Evolutionary conservation across 2,113 vertebrate genomes (phyloP).

Genomic region (Albula glossodonta): DNA sequence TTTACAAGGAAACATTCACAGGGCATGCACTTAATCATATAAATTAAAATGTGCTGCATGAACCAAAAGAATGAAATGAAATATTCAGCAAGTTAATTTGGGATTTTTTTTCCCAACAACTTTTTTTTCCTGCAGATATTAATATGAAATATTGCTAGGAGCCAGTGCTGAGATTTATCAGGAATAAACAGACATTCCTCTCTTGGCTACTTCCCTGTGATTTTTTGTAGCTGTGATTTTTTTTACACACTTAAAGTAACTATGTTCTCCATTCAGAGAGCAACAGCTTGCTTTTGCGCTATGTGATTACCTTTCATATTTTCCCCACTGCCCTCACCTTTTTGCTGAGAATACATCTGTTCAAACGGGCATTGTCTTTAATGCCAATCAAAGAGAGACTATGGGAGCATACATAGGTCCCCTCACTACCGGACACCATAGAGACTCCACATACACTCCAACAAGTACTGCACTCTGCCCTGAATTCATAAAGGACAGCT

Average conservation of each 20-base stretch:
- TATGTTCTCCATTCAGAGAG: conserved; percentile 47
- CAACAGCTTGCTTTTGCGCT: conserved; percentile 32
- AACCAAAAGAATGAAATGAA: conserved; percentile 37
- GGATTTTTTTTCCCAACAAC: conserved; percentile 23
- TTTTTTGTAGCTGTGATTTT: conserved; percentile 41
- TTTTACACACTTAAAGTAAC: conserved; percentile 43
- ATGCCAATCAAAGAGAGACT: background rate
- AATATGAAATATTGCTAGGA: conserved; percentile 48
- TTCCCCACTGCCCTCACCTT: background rate
- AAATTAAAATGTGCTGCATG: conserved; percentile 49
- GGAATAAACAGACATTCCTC: conserved; percentile 58
- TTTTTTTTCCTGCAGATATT: conserved; percentile 50
- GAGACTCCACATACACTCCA: background rate
- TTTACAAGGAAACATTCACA: conserved; percentile 40
- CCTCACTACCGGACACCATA: background rate
- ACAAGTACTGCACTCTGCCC: background rate
- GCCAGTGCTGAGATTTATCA: conserved; percentile 61
- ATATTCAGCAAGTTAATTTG: conserved; percentile 49
- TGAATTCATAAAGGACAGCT: background rate
- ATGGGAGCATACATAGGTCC: background rate
- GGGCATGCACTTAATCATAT: conserved; percentile 44
- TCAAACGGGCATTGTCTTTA: background rate
- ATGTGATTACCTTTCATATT: background rate
- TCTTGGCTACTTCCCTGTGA: conserved; percentile 41
- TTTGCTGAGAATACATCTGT: background rate